Conservation (phyloP, 1,140 invertebrate species). For the Drosophila jambulina region DNA sequence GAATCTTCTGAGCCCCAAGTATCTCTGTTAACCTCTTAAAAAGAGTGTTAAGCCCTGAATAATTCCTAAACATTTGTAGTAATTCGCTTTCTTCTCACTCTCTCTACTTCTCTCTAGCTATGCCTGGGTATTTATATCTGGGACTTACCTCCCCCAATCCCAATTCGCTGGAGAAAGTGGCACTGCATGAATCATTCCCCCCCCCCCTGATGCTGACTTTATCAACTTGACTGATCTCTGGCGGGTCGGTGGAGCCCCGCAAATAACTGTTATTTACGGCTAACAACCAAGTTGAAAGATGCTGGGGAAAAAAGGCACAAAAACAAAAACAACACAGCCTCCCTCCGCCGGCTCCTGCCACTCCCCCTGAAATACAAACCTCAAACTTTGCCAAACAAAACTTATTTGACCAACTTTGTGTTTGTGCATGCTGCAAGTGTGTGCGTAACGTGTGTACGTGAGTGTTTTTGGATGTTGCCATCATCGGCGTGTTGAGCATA, state of each 20-base stretch:
- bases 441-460: slow-evolving; percentile 39
- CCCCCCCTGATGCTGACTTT: slow-evolving; percentile 18
- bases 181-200: slow-evolving; percentile 8
- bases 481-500: slow-evolving; percentile 53
- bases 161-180: slow-evolving; percentile 1
- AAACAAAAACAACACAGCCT: slow-evolving; percentile 21
- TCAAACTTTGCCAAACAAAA: slow-evolving; percentile 72
- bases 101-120: not conserved
- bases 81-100: not conserved
- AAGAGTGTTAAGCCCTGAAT: not conserved
- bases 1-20: not conserved
- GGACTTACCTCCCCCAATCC: not conserved
- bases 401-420: slow-evolving; percentile 70
- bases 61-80: not conserved
- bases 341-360: not conserved
- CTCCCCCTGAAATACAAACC: slow-evolving; percentile 51
- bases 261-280: slow-evolving; percentile 51
- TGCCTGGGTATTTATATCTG: not conserved
- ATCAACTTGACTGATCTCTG: slow-evolving; percentile 40
- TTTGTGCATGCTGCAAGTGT: slow-evolving; percentile 26
- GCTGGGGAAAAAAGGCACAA: not conserved
- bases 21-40: not conserved
- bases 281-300: slow-evolving; percentile 32
- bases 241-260: slow-evolving; percentile 9
- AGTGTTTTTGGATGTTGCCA: slow-evolving; percentile 51